A percentile compares a stretch with the other conserved stretches of the same genome.
phyloP scores from a whole-genome alignment of 2,888 invertebrate species.

The Geotrupes spiniger region DNA sequence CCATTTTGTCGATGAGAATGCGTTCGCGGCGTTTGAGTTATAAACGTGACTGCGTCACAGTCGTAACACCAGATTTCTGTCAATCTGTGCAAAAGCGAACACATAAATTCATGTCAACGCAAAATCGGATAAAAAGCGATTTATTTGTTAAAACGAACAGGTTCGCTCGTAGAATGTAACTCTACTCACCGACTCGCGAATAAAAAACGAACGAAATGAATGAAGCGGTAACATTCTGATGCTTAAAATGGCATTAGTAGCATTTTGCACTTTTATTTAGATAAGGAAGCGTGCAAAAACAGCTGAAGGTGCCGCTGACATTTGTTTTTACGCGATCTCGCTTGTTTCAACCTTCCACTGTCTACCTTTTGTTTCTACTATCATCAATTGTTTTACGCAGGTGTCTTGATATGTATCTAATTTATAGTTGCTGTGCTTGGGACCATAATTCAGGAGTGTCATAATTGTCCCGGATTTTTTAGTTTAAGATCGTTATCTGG shows the following conservation, averaged over 20 bases:
- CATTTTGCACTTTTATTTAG: constrained; percentile 43
- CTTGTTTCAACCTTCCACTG: constrained; percentile 33
- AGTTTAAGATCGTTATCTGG: constrained; percentile 38
- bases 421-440: constrained; percentile 40
- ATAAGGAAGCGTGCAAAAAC: constrained; percentile 36
- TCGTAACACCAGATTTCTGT: constrained; percentile 46
- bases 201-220: constrained; percentile 11
- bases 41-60: constrained; percentile 42
- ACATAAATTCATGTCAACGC: constrained; percentile 46
- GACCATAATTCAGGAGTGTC: constrained; percentile 42
- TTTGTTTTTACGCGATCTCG: constrained; percentile 44
- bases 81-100: constrained; percentile 40
- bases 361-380: constrained; percentile 36
- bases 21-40: constrained; percentile 40
- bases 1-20: constrained; percentile 45
- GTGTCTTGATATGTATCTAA: constrained; percentile 48
- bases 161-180: constrained; percentile 35
- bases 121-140: constrained; percentile 48
- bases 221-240: constrained; percentile 32
- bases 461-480: constrained; percentile 43
- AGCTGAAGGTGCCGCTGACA: constrained; percentile 43
- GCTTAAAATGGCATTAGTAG: constrained; percentile 38
- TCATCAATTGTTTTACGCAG: constrained; percentile 48
- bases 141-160: constrained; percentile 42
- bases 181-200: constrained; percentile 11